phyloP scores from a whole-genome alignment of 2,888 invertebrate genomes.

The Julus scanicus region DNA sequence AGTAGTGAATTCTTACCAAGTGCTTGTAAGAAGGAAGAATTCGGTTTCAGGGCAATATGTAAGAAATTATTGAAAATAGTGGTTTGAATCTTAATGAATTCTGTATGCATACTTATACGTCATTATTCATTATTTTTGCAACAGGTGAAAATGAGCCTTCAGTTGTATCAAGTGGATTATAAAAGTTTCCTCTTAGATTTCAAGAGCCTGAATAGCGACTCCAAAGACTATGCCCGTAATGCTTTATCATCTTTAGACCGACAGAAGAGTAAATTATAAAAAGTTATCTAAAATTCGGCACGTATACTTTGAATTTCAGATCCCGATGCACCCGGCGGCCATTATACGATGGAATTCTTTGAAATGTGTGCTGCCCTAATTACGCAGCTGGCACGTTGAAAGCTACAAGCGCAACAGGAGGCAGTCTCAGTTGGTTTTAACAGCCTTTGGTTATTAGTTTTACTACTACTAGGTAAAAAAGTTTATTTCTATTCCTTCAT shows the following conservation, averaged over 20 bases:
- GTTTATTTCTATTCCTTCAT: not conserved
- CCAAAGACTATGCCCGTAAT: conserved; percentile 62
- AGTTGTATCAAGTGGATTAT: conserved; percentile 98
- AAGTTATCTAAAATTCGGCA: not conserved
- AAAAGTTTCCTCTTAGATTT: conserved; percentile 98
- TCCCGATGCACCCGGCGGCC: conserved; percentile 69
- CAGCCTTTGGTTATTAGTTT: not conserved
- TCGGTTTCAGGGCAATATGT: conserved; percentile 84
- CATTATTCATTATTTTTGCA: too few species aligned
- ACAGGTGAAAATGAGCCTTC: conserved; percentile 93
- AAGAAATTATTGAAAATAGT: too few species aligned
- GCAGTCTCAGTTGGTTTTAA: not conserved
- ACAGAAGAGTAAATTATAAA: not conserved
- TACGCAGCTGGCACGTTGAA: conserved; percentile 91
- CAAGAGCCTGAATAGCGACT: conserved; percentile 78
- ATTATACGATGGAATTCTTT: conserved; percentile 99
- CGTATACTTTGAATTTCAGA: conserved; percentile 3
- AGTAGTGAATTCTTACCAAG: conserved; percentile 95
- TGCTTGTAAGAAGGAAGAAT: conserved; percentile 92
- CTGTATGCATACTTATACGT: too few species aligned
- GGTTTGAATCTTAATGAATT: too few species aligned
- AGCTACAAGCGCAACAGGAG: not conserved
- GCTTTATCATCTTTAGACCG: not conserved
- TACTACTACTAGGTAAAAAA: conserved; percentile 44
- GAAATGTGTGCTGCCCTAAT: conserved; percentile 99